Evolutionary conservation across 2,113 vertebrate genomes (phyloP), one percentile per base, ranked within the genome.

Genomic region (Callithrix jacchus): DNA sequence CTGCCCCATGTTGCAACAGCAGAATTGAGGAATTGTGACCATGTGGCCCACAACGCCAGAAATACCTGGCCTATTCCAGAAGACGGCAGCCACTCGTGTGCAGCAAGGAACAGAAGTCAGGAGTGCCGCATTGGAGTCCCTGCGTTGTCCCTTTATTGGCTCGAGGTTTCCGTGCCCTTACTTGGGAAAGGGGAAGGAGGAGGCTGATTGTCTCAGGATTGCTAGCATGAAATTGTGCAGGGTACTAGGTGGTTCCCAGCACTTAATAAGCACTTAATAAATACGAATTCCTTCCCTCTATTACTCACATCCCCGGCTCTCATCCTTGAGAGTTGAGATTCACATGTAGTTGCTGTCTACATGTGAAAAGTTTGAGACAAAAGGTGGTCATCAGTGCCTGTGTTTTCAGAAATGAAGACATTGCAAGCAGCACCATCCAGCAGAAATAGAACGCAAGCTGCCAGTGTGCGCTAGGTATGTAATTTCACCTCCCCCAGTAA

Each of bases 331-430:
- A n/a, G n/a, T n/a, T n/a, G n/a, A n/a, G n/a, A n/a, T n/a, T n/a
- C n/a, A n/a, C n/a, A n/a, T n/a, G 66, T 56, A 21, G 54, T 18
- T 42, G 16, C 66, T 93, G 83, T 21, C 74, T 89, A 10, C 35
- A 1, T 18, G 20, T 81, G 49, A 79, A 83, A 64, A 10, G n/a
- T 49, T 64, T 45, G 76, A 89, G 68, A 56, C 86, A 52, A n/a
- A 64, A 23, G 89, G n/a, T 66, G 32, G 61, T 5, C 25, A 73
- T 92, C 12, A 40, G n/a, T 66, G 52, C 14, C 20, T 87, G 6
- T 13, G 9, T 82, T 91, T 93, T 89, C 25, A 68, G 84, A 87
- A 94, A 52, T 16, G 81, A 95, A 68, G 56, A 25, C 64, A 37
- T 40, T 30, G 37, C 40, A 58, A 40, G 54, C n/a, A 74, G 37